These are phyloP conservation scores for Argentina silus DNA, from an alignment of 2,797 vertebrate genomes.

Conservation along the genomic window DNA sequence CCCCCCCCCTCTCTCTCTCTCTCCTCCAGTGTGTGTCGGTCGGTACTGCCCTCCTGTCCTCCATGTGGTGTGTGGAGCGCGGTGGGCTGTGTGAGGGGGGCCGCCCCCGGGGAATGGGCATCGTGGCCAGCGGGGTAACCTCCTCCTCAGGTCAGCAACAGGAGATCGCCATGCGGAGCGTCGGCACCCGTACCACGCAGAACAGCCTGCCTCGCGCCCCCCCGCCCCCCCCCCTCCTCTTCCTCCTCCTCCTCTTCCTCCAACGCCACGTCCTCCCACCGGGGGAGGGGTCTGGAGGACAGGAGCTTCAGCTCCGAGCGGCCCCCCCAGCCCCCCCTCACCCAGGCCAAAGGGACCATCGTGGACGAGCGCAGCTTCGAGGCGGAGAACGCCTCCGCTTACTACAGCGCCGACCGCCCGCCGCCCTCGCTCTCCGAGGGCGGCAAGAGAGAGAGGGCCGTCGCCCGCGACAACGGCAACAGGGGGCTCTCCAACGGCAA, in stretches of 20 bases:
- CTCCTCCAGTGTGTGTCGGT: constrained; percentile 9
- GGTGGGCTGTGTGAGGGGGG: constrained; percentile 40
- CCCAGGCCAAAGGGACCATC: constrained; percentile 44
- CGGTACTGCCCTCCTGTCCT: constrained; percentile 17
- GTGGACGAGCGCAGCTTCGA: constrained; percentile 42
- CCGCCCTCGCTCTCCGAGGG: constrained; percentile 6
- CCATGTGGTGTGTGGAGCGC: constrained; percentile 35
- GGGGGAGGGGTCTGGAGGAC: constrained; percentile 60
- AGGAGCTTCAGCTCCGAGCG: constrained; percentile 77
- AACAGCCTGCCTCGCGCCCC: constrained; percentile 29
- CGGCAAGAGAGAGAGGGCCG: neutral
- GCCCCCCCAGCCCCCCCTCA: constrained; percentile 41
- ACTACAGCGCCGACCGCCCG: constrained; percentile 17
- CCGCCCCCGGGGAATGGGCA: constrained; percentile 77
- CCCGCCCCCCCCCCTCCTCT: constrained; percentile 34
- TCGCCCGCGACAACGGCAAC: constrained; percentile 22
- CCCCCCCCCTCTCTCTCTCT: neutral
- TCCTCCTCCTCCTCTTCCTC: constrained; percentile 24
- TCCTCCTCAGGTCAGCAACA: constrained; percentile 48
- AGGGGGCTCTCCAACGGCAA: constrained; percentile 18
- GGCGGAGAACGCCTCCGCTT: constrained; percentile 9
- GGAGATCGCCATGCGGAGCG: constrained; percentile 86
- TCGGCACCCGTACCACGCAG: constrained; percentile 81
- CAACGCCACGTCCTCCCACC: constrained; percentile 31
- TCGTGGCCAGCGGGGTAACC: constrained; percentile 81